These are phyloP conservation scores for Egretta garzetta DNA, from an alignment of 2,113 vertebrate genomes.

Conservation along the genomic window DNA sequence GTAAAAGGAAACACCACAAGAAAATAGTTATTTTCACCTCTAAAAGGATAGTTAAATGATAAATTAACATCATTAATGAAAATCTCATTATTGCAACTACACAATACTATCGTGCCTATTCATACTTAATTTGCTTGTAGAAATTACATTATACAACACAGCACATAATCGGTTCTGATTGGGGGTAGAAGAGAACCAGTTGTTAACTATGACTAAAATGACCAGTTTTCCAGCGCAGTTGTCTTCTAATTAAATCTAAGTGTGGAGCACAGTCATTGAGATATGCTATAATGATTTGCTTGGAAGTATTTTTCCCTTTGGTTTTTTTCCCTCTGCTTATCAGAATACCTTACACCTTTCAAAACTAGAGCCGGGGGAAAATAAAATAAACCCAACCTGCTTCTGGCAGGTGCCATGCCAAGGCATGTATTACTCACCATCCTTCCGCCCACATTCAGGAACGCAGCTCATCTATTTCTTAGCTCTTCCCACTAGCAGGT, in stretches of 20 bases:
- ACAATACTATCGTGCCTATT: background rate
- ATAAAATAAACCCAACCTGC: background rate
- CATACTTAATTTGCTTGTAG: slow-evolving; percentile 9
- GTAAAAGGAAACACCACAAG: background rate
- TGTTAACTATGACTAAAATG: slow-evolving; percentile 38
- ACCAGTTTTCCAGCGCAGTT: slow-evolving; percentile 46
- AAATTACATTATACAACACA: slow-evolving; percentile 19
- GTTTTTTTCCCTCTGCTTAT: background rate
- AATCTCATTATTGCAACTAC: slow-evolving; percentile 15
- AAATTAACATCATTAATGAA: slow-evolving; percentile 25
- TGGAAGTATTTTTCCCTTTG: background rate
- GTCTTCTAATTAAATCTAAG: slow-evolving; percentile 59
- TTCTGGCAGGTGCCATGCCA: background rate
- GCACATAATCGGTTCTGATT: slow-evolving; percentile 21
- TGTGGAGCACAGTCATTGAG: background rate
- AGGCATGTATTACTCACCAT: slow-evolving; percentile 6
- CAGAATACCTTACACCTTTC: slow-evolving; percentile 5
- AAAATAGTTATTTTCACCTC: slow-evolving; percentile 16
- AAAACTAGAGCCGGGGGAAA: background rate
- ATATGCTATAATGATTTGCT: slow-evolving; percentile 22
- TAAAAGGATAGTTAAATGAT: background rate
- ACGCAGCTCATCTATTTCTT: background rate
- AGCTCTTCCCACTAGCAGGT: slow-evolving; percentile 39
- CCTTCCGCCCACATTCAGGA: background rate
- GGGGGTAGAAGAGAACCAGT: background rate